Percentiles rank a stretch among this genome's conserved stretches.
These are phyloP conservation scores for Ganaspis sp. DNA, from an alignment of 1,140 invertebrate species.

Conservation along the genomic window DNA sequence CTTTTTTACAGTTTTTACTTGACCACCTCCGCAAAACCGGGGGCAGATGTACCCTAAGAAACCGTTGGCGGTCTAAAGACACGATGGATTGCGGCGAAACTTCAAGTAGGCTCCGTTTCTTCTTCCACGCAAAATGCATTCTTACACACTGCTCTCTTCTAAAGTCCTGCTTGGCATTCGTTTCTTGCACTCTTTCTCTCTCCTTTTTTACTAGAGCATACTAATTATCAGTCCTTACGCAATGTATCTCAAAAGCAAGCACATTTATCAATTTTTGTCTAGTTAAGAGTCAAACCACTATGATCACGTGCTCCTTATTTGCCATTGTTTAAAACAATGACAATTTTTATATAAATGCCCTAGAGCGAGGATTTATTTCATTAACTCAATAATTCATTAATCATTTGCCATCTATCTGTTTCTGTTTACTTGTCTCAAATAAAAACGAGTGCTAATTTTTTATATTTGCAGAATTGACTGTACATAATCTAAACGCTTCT, in stretches of 20 bases:
- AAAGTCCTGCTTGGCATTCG: conserved; percentile 2
- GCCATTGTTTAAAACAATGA: too few relatives aligned
- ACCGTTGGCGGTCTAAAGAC: conserved; percentile 57
- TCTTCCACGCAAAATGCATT: conserved; percentile 23
- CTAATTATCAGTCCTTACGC: conserved; percentile 19
- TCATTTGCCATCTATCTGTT: too few relatives aligned
- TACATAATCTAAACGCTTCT: too few relatives aligned
- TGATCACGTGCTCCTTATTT: not conserved
- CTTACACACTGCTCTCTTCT: conserved; percentile 1
- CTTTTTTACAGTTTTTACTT: not conserved
- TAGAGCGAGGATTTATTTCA: too few relatives aligned
- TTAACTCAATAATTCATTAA: too few relatives aligned
- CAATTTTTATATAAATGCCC: not conserved
- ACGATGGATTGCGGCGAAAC: conserved; percentile 74
- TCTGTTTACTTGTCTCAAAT: not conserved
- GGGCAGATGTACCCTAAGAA: conserved; percentile 67
- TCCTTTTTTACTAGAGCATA: not conserved
- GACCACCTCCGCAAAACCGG: conserved; percentile 46
- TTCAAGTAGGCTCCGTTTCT: conserved; percentile 67
- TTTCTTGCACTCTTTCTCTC: conserved; percentile 28
- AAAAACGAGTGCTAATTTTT: not conserved
- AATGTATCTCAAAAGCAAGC: not conserved
- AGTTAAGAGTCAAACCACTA: not conserved
- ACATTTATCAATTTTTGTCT: not conserved
- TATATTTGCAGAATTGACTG: too few relatives aligned